Percentiles rank a stretch among this genome's conserved stretches.
Evolutionary conservation across 2,113 vertebrate genomes (phyloP).

Genomic region (Limanda limanda): DNA sequence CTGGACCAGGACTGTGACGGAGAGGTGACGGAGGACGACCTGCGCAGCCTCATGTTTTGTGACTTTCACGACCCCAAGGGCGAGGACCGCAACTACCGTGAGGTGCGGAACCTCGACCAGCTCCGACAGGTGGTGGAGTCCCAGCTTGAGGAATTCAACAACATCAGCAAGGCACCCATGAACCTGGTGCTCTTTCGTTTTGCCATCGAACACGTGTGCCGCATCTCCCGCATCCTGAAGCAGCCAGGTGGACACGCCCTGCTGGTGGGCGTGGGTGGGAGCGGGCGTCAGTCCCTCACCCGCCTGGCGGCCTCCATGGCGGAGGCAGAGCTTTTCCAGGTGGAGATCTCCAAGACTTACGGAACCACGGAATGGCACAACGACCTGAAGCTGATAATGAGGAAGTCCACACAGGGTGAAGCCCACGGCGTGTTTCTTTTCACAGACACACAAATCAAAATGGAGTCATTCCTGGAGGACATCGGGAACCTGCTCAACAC

Average conservation of each 20-base stretch:
- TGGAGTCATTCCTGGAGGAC: constrained; percentile 92
- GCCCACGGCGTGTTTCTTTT: constrained; percentile 91
- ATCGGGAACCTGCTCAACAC: constrained; percentile 92
- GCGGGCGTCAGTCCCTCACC: constrained; percentile 91
- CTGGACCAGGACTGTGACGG: constrained; percentile 87
- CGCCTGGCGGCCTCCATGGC: constrained; percentile 91
- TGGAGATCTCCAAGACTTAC: constrained; percentile 92
- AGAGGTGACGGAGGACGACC: constrained; percentile 88
- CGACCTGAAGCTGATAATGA: constrained; percentile 88
- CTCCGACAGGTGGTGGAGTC: constrained; percentile 85
- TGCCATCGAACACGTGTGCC: constrained; percentile 91
- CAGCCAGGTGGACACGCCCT: constrained; percentile 91
- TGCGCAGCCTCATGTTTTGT: constrained; percentile 93
- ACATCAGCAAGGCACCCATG: constrained; percentile 90
- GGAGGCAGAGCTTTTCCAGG: constrained; percentile 87
- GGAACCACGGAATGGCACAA: constrained; percentile 87
- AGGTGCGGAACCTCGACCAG: constrained; percentile 80
- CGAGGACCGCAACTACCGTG: constrained; percentile 88
- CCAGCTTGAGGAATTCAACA: constrained; percentile 91
- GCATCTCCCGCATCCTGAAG: constrained; percentile 91
- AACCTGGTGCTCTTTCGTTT: constrained; percentile 92
- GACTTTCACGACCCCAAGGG: constrained; percentile 91
- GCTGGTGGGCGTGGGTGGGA: constrained; percentile 92
- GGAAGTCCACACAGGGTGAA: constrained; percentile 86
- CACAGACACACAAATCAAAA: constrained; percentile 92